phyloP scores from a whole-genome alignment of 64 coral and sea anemone genomes.

The Pocillopora damicornis region DNA sequence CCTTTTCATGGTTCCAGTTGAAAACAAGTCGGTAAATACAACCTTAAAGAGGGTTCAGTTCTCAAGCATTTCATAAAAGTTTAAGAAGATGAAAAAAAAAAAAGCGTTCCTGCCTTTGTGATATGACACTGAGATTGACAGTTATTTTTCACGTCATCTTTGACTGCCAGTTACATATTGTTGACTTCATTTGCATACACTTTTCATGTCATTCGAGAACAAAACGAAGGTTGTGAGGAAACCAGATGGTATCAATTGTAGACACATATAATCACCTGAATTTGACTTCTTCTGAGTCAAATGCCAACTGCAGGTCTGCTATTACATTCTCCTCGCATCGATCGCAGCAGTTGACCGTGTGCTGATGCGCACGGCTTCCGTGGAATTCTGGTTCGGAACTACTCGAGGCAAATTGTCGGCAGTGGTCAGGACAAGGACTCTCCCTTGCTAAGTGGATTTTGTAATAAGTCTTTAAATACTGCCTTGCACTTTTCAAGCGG shows the following conservation, averaged over 20 bases:
- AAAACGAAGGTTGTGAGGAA: slow-evolving; percentile 15
- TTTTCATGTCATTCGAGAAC: background rate
- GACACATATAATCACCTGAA: slow-evolving; percentile 11
- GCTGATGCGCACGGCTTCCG: background rate
- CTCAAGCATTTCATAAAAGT: slow-evolving; percentile 5
- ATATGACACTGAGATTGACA: too few relatives aligned
- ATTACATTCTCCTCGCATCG: slow-evolving; percentile 31
- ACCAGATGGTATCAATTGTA: background rate
- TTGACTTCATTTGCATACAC: background rate
- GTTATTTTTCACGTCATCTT: background rate
- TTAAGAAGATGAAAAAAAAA: slow-evolving; percentile 15
- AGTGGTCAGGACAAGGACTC: slow-evolving; percentile 54
- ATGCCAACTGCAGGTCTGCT: background rate
- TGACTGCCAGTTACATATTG: background rate
- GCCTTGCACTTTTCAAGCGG: slow-evolving; percentile 39
- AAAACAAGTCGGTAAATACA: background rate
- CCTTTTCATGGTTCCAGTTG: background rate
- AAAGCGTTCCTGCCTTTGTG: background rate
- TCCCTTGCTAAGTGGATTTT: slow-evolving; percentile 36
- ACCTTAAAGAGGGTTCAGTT: background rate
- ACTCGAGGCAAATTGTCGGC: slow-evolving; percentile 23
- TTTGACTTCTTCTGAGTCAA: slow-evolving; percentile 7
- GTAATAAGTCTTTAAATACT: slow-evolving; percentile 48
- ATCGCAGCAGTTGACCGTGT: slow-evolving; percentile 26
- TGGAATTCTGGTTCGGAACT: background rate